A percentile compares a stretch with the other conserved stretches of the same genome.
These are phyloP conservation scores for Fistularia tabacaria DNA, from an alignment of 2,797 vertebrate species.

Conservation along the genomic window DNA sequence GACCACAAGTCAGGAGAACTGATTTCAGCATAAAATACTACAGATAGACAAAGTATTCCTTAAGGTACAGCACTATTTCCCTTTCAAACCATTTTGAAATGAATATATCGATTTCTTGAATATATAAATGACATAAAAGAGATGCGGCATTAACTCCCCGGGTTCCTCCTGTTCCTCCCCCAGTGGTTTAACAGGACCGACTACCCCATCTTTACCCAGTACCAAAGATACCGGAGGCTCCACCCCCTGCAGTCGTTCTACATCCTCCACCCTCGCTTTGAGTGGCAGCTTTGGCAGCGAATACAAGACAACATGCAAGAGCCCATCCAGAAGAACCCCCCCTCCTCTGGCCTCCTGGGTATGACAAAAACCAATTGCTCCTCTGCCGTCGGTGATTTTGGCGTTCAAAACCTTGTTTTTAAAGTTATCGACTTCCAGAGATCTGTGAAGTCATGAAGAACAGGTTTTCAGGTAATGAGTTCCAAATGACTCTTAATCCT, in stretches of 20 bases:
- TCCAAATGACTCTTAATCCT: too few relatives aligned
- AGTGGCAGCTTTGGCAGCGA: slow-evolving; percentile 78
- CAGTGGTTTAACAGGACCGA: slow-evolving; percentile 81
- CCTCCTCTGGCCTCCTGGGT: slow-evolving; percentile 79
- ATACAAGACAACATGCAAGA: slow-evolving; percentile 80
- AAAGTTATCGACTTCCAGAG: too few relatives aligned
- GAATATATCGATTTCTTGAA: too few relatives aligned
- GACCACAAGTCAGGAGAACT: too few relatives aligned
- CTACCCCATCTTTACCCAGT: slow-evolving; percentile 79
- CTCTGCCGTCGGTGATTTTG: background rate
- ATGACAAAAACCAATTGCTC: background rate
- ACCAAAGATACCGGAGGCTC: slow-evolving; percentile 72
- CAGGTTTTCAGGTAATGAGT: too few relatives aligned
- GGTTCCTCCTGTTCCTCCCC: background rate
- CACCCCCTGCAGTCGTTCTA: slow-evolving; percentile 78
- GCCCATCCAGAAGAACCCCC: slow-evolving; percentile 79
- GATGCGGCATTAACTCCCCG: background rate
- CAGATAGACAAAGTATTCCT: too few relatives aligned
- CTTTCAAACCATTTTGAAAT: too few relatives aligned
- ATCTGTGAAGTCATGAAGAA: too few relatives aligned
- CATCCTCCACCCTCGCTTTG: slow-evolving; percentile 75
- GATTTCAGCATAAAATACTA: too few relatives aligned
- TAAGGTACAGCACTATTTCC: too few relatives aligned
- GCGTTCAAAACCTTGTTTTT: background rate
- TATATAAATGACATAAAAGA: too few relatives aligned